Percentiles rank a stretch among this genome's conserved stretches.
Conservation (phyloP, 2,888 invertebrate species). For the Ormia ochracea region DNA sequence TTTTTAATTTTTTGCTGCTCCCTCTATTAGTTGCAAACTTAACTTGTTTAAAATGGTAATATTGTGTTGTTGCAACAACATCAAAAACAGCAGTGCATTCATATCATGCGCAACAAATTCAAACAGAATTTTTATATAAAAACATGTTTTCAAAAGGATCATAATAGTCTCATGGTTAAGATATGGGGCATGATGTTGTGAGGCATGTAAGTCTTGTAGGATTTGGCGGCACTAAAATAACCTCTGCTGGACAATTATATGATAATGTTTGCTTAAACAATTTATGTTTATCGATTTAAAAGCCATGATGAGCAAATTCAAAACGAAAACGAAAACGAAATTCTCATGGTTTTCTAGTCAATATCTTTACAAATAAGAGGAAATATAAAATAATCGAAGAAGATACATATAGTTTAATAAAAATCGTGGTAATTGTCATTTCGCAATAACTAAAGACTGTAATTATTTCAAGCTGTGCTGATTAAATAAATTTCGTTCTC, state of each 20-base stretch:
- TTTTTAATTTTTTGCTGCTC: neutral
- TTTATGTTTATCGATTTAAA: slow-evolving; percentile 59
- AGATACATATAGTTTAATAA: slow-evolving; percentile 30
- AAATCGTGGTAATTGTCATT: slow-evolving; percentile 50
- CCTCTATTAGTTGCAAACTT: slow-evolving; percentile 13
- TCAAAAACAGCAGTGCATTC: slow-evolving; percentile 54
- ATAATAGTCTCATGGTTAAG: slow-evolving; percentile 35
- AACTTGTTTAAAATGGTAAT: slow-evolving; percentile 35
- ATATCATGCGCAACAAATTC: slow-evolving; percentile 25
- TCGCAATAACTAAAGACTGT: slow-evolving; percentile 19
- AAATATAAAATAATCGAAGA: neutral
- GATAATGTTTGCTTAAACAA: slow-evolving; percentile 48
- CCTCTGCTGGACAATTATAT: slow-evolving; percentile 2
- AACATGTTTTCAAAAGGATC: slow-evolving; percentile 27
- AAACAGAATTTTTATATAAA: slow-evolving; percentile 13
- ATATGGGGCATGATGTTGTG: slow-evolving; percentile 29
- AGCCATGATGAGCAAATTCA: slow-evolving; percentile 36
- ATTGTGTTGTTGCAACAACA: slow-evolving; percentile 23
- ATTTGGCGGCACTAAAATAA: slow-evolving; percentile 19
- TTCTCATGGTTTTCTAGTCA: slow-evolving; percentile 4
- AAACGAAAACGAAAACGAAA: slow-evolving; percentile 2
- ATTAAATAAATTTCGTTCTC: slow-evolving; percentile 40
- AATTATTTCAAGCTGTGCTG: slow-evolving; percentile 54
- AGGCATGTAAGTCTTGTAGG: neutral
- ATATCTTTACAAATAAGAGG: neutral